These are phyloP conservation scores for Rhabdornis inornatus DNA, from an alignment of 2,113 vertebrate species.

Conservation along the genomic window DNA sequence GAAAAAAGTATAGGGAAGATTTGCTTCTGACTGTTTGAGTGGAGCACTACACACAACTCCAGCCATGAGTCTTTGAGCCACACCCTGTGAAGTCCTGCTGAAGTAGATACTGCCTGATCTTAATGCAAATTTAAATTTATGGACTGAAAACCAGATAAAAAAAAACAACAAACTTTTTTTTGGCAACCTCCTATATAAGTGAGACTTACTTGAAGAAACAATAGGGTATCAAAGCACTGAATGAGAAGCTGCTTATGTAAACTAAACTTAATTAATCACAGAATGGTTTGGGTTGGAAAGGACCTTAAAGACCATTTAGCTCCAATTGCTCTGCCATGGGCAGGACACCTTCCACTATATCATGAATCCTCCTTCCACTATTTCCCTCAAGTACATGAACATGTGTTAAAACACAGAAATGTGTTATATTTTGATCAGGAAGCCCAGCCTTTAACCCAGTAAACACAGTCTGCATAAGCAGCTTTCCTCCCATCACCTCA, in stretches of 20 bases:
- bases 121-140: not conserved
- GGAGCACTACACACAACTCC: not conserved
- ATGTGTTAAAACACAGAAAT: fast-evolving
- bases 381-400: not conserved
- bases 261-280: not conserved
- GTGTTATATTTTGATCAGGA: fast-evolving
- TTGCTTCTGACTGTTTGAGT: not conserved
- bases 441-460: not conserved
- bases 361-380: not conserved
- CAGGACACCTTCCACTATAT: too few relatives aligned
- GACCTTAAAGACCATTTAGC: not conserved
- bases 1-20: not conserved
- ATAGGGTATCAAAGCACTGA: not conserved
- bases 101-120: not conserved
- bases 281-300: not conserved
- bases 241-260: not conserved
- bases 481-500: not conserved
- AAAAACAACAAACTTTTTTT: fast-evolving
- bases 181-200: not conserved
- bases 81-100: not conserved
- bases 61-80: not conserved
- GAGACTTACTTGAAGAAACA: not conserved
- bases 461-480: not conserved
- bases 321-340: fast-evolving
- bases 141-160: not conserved